Evolutionary conservation across 2,888 invertebrate species (phyloP), one percentile per base, ranked within the genome.

Genomic region (Geotrupes spiniger): DNA sequence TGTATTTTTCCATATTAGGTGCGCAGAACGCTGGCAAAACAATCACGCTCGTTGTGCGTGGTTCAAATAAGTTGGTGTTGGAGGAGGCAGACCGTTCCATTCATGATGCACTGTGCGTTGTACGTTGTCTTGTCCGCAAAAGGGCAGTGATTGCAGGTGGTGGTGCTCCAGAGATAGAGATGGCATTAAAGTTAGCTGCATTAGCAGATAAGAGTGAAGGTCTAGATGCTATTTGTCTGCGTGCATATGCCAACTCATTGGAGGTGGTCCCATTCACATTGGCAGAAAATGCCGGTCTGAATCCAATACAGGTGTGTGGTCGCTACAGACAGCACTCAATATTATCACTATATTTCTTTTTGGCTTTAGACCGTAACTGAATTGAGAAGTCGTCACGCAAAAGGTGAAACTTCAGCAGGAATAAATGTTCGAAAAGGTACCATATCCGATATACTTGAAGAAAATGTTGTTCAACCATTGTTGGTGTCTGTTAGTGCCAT

Each of bases 381-480:
- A 74, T 77, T 99, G 60, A 84, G 98, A 52, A 95, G 92, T 69
- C 83, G 91, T 63, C 98, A 99, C 75, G 93, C 94, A 4, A 81
- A 84, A 59, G 91, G 89, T 26, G 89, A 91, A 65, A 82, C 80
- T 53, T 88, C 85, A 57, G 88, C 93, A 37, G 98, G 98, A 43
- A 96, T 99, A 59, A 98, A 98, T 77, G 97, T 98, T 49, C 84
- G 97, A 40, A 92, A 91, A 78, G 98, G 98, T 43, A 85, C 89
- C 57, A 95, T 99, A 61, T 94, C 97, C 1, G 93, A 98, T 75
- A 99, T 99, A 73, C 79, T 93, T 49, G 92, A 93, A 58, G 98
- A 99, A 76, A 90, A 94, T 76, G 98, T 99, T 49, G 86, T 99
- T 49, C 99, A 99, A 74, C 99, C 99, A 36, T 80, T 99, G 61